Evolutionary conservation across 2,888 invertebrate genomes (phyloP), one percentile per base, ranked within the genome.

Genomic region (Athetis lepigone): DNA sequence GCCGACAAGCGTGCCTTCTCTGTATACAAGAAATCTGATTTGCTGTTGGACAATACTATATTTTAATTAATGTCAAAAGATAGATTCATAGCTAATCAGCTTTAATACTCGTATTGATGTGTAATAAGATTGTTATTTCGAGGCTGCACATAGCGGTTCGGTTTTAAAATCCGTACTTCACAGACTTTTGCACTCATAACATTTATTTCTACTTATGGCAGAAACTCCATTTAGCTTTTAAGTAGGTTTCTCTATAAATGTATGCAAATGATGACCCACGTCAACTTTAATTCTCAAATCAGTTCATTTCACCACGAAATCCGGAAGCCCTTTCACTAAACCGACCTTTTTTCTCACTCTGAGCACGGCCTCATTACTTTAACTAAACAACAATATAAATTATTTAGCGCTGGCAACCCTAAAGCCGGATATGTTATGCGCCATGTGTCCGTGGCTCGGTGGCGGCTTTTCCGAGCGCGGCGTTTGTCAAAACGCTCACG

Each of bases 401-500:
- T 47, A 75, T 75, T 59, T 55, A 65, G 47, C 56, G 55, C 74
- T 47, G 43, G 57, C 79, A 81, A 13, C 79, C 79, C 79, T 79
- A 33, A 13, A 82, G 84, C 85, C 85, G 84, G 83, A 87, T 88
- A 86, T 84, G 86, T 88, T 90, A 85, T 86, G 83, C 85, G 88
- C 86, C 89, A 86, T 89, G 90, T 88, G 88, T 87, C 83, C 80
- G 64, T 55, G 54, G 71, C 61, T 85, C 83, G 81, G 62, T 58
- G 59, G 63, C 68, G 85, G 85, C 84, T 92, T 91, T 90, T 88
- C 89, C 90, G 87, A 83, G 81, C 82, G 79, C 82, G 85, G 85
- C 88, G 90, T 92, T 93, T 93, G 92, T 94, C 93, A 95, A 92
- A 93, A 91, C 92, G 90, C 87, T 92, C 95, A 94, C 95, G 95